Base-by-base conservation (phyloP, 2,113 vertebrate species). In the Oceanodroma tethys region DNA sequence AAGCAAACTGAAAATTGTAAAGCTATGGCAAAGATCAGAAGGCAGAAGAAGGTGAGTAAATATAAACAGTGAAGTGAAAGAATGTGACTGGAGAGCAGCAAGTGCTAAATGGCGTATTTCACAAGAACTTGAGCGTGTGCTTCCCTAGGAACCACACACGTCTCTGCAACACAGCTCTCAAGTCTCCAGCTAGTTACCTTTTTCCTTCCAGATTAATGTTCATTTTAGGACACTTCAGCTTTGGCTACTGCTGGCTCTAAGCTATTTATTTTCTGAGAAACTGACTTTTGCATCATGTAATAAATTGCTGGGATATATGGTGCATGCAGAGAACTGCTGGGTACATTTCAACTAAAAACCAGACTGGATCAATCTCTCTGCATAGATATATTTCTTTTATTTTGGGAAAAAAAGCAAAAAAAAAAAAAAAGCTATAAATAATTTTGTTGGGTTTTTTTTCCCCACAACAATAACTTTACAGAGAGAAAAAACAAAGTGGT, bases 191-290 rank as follows among this genome's bases (percentile, higher is more conserved):
- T 48, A 73, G 63, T 52, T 89, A 74, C 40, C 71, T 63, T 84
- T 92, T 81, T 42, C 73, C 45, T 79, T 83, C 52, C 52, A 93
- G 81, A 82, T 53, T 87, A 76, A 62, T 80, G 53, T 20, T 86
- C 18, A n/a, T 78, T 93, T 93, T 90, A 90, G 74, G 87, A 73
- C 70, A 89, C 47, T 56, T 89, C 26, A 30, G 62, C 47, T 93
- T 88, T 93, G 59, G 47, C 38, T 88, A 13, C 53, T 42, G 55
- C 59, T 84, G 58, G 25, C 19, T 80, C 26, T 85, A 80, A 90
- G 20, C 62, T 91, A 65, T 74, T 83, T 90, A 78, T 89, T 96
- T 95, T 89, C 91, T 76, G 84, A 95, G 85, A 89, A 45, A 66
- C 63, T 73, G 88, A 80, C 81, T 94, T 95, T 85, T 91, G 91